Evolutionary conservation across 2,113 vertebrate species (phyloP).

Genomic region (Thymallus thymallus): DNA sequence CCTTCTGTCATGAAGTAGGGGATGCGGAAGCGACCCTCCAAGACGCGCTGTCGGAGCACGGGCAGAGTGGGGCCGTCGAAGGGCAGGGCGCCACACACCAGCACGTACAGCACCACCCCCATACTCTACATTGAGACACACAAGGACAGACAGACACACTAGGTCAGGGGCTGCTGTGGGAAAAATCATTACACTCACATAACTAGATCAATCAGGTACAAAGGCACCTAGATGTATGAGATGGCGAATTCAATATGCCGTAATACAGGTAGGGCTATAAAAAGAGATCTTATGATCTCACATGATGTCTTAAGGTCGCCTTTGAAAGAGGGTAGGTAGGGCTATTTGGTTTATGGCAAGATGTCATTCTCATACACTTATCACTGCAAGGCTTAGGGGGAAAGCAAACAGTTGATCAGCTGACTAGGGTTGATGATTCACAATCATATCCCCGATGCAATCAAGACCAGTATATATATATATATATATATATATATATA

Average conservation of each 20-base stretch:
- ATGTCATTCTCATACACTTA: no score
- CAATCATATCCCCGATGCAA: no score
- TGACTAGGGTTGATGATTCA: no score
- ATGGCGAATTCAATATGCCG: background rate
- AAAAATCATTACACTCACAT: conserved; percentile 11
- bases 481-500: no score
- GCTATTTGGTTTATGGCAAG: background rate
- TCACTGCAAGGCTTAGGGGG: no score
- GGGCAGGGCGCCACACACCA: conserved; percentile 95
- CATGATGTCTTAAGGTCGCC: no score
- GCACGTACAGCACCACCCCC: conserved; percentile 96
- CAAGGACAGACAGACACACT: conserved; percentile 47
- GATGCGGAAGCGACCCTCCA: conserved; percentile 97
- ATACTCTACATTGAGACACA: conserved; percentile 81
- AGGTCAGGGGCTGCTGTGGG: conserved; percentile 16
- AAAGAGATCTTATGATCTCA: no score
- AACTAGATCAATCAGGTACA: conserved; percentile 21
- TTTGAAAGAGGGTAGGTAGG: background rate
- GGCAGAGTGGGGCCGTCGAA: conserved; percentile 96
- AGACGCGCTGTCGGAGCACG: conserved; percentile 91
- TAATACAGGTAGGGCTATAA: background rate
- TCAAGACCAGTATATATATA: no score
- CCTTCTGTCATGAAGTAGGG: conserved; percentile 99
- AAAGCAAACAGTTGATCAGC: no score
- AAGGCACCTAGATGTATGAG: conserved; percentile 5